A percentile compares a stretch with the other conserved stretches of the same genome.
These are phyloP conservation scores for Hetaerina titia DNA, from an alignment of 2,888 invertebrate genomes.

Conservation along the genomic window DNA sequence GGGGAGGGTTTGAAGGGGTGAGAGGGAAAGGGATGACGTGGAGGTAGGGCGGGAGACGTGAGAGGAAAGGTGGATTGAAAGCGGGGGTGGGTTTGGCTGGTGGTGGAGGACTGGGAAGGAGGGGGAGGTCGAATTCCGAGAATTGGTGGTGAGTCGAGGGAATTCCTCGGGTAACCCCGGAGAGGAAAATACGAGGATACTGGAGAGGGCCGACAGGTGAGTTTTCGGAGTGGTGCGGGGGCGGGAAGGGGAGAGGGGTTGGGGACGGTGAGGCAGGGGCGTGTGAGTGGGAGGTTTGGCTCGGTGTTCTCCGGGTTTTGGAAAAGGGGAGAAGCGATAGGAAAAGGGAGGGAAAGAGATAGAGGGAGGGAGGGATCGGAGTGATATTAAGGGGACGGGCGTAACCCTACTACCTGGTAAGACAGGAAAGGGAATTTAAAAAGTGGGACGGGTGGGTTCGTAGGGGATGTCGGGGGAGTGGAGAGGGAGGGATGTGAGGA, in stretches of 20 bases:
- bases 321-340: not conserved
- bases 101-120: not conserved
- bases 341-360: not conserved
- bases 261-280: not conserved
- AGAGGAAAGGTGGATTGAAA: not conserved
- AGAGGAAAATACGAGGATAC: conserved; percentile 39
- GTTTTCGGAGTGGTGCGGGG: not conserved
- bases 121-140: not conserved
- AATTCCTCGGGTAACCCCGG: conserved; percentile 49
- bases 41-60: conserved; percentile 10
- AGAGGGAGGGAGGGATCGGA: not conserved
- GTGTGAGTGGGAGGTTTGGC: not conserved
- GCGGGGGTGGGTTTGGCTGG: not conserved
- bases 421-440: conserved; percentile 2
- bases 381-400: not conserved
- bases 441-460: not conserved
- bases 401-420: not conserved
- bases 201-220: conserved; percentile 53
- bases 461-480: not conserved
- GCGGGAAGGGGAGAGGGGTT: not conserved
- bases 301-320: not conserved
- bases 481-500: not conserved
- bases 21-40: not conserved
- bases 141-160: conserved; percentile 21
- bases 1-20: not conserved